These are phyloP conservation scores for Cliona cf. orientalis DNA, from an alignment of 37 sponge, comb jelly and placozoan genomes.

Conservation along the genomic window DNA sequence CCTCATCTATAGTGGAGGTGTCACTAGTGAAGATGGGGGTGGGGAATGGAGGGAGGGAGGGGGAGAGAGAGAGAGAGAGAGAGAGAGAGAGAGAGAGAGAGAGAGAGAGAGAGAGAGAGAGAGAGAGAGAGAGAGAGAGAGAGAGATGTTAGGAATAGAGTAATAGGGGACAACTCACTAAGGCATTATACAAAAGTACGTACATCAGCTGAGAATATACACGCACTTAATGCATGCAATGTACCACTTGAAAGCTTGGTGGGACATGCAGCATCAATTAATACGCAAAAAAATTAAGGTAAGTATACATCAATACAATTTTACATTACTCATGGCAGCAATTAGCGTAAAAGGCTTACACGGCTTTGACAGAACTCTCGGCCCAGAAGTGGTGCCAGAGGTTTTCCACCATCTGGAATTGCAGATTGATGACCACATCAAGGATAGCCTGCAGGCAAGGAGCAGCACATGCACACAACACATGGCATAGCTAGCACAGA, in stretches of 20 bases:
- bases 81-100: conserved; percentile 26
- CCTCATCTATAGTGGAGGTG: conserved; percentile 35
- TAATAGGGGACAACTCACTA: not conserved
- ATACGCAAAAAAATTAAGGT: not conserved
- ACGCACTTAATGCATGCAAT: not conserved
- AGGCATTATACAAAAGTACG: not conserved
- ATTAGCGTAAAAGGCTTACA: conserved; percentile 28
- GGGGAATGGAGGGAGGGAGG: not conserved
- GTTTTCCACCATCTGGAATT: conserved; percentile 93
- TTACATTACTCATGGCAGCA: not conserved
- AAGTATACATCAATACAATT: not conserved
- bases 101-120: conserved; percentile 15
- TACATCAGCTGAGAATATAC: not conserved
- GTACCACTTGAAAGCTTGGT: too few species aligned
- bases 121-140: conserved; percentile 1
- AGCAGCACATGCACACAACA: not conserved
- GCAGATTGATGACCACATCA: conserved; percentile 89
- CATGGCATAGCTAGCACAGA: too few species aligned
- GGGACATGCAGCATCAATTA: too few species aligned
- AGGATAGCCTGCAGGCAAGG: conserved; percentile 78
- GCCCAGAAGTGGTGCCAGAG: conserved; percentile 95
- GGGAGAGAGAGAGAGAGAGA: conserved; percentile 12
- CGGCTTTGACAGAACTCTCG: conserved; percentile 15
- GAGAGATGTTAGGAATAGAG: not conserved
- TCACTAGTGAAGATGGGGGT: not conserved